Conservation (phyloP, 2,888 invertebrate species). For the Drosophila meridionalis region DNA sequence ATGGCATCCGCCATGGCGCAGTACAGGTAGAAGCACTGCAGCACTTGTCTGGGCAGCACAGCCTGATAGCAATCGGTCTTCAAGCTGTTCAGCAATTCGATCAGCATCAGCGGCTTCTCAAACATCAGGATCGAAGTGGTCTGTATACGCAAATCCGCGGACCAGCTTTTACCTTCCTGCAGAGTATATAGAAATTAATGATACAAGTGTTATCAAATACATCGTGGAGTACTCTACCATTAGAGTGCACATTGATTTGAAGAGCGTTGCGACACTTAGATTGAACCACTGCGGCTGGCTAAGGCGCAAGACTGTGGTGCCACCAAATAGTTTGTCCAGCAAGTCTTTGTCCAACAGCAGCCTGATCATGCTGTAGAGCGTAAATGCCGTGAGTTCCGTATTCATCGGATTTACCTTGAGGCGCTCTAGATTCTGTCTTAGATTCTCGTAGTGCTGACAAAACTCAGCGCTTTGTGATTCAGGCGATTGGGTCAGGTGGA, state of each 20-base stretch:
- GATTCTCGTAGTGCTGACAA: constrained; percentile 30
- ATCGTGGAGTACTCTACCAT: constrained; percentile 15
- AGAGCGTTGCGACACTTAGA: constrained; percentile 57
- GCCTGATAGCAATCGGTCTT: constrained; percentile 71
- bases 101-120: constrained; percentile 64
- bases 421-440: constrained; percentile 42
- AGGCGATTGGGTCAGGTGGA: constrained; percentile 36
- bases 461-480: constrained; percentile 48
- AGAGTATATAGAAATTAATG: neutral
- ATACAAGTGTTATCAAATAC: neutral
- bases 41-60: constrained; percentile 63
- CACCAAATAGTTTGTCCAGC: constrained; percentile 56
- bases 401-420: constrained; percentile 20
- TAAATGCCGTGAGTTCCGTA: constrained; percentile 44
- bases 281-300: constrained; percentile 59
- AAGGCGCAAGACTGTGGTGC: constrained; percentile 52
- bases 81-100: constrained; percentile 71
- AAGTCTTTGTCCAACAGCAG: constrained; percentile 67
- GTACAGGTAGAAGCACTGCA: constrained; percentile 73
- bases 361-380: constrained; percentile 55
- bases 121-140: constrained; percentile 41
- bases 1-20: constrained; percentile 72
- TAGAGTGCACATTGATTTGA: constrained; percentile 43
- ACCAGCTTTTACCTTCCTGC: constrained; percentile 8
- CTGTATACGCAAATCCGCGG: constrained; percentile 30